These are phyloP conservation scores for Yponomeuta plumbellus DNA, from an alignment of 2,888 invertebrate genomes.

Conservation along the genomic window DNA sequence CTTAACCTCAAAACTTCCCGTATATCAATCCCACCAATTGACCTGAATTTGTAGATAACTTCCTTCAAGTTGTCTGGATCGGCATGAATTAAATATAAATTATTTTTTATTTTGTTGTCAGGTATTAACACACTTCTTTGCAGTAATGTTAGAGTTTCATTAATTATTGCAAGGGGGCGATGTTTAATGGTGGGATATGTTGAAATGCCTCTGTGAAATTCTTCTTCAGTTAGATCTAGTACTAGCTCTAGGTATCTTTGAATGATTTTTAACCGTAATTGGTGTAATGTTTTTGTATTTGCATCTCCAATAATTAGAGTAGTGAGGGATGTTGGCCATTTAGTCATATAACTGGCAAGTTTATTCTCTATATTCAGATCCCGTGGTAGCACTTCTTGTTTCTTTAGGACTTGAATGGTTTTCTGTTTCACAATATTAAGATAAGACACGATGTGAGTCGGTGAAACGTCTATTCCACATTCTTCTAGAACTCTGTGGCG, in stretches of 20 bases:
- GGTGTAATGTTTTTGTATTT: slow-evolving; percentile 43
- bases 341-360: slow-evolving; percentile 59
- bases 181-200: slow-evolving; percentile 68
- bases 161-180: slow-evolving; percentile 56
- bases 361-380: slow-evolving; percentile 57
- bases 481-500: slow-evolving; percentile 56
- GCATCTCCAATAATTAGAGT: slow-evolving; percentile 52
- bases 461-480: slow-evolving; percentile 49
- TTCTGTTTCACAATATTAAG: slow-evolving; percentile 48
- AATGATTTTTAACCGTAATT: slow-evolving; percentile 57
- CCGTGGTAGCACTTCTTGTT: slow-evolving; percentile 35
- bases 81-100: slow-evolving; percentile 59
- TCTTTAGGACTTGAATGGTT: slow-evolving; percentile 50
- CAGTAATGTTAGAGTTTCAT: slow-evolving; percentile 53
- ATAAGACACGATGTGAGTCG: slow-evolving; percentile 41
- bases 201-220: slow-evolving; percentile 52
- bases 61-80: slow-evolving; percentile 61
- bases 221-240: slow-evolving; percentile 52
- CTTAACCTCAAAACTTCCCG: slow-evolving; percentile 60
- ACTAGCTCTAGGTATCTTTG: slow-evolving; percentile 62
- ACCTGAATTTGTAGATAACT: slow-evolving; percentile 46
- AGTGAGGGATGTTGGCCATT: slow-evolving; percentile 69
- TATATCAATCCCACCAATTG: slow-evolving; percentile 61
- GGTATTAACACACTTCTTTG: slow-evolving; percentile 54
- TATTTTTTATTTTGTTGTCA: slow-evolving; percentile 56